phyloP scores from a whole-genome alignment of 2,888 invertebrate species.

The Sipha maydis region DNA sequence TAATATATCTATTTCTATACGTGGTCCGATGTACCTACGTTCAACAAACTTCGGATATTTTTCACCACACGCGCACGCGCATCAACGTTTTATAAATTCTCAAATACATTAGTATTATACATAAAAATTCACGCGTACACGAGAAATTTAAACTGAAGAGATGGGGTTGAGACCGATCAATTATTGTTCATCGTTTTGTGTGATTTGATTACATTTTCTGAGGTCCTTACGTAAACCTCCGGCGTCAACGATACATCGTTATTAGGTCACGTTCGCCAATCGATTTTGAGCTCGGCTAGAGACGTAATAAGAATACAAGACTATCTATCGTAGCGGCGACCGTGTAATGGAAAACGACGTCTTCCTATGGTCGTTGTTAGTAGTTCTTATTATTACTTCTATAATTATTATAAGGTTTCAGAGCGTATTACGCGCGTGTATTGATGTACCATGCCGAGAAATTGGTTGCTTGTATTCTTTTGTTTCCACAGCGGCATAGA shows the following conservation, averaged over 20 bases:
- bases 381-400: neutral
- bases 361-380: neutral
- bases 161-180: neutral
- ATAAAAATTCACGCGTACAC: neutral
- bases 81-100: neutral
- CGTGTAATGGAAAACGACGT: neutral
- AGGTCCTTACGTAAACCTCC: neutral
- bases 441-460: neutral
- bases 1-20: neutral
- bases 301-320: neutral
- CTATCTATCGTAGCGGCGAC: neutral
- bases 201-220: slow-evolving; percentile 1
- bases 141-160: neutral
- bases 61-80: neutral
- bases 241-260: neutral
- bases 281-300: neutral
- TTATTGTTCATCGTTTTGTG: neutral
- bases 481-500: neutral
- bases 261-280: neutral
- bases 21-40: neutral
- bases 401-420: neutral
- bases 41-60: neutral
- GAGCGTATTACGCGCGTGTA: neutral
- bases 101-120: neutral
- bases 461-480: neutral